phyloP scores from a whole-genome alignment of 2,113 vertebrate genomes.

The Cervus canadensis region DNA sequence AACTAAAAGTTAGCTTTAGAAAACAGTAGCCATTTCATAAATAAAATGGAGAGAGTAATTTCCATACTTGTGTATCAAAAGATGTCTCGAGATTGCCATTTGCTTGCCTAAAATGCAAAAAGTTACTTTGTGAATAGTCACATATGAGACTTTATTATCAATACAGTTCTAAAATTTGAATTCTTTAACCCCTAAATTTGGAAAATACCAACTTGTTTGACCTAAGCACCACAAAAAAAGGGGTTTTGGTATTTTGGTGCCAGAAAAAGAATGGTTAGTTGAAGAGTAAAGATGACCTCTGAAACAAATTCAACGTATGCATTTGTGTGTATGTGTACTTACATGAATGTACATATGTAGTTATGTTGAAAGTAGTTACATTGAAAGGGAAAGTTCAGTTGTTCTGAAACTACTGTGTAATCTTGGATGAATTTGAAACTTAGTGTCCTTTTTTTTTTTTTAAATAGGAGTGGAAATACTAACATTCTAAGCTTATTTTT shows the following conservation, averaged over 20 bases:
- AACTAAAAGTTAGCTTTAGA: slow-evolving; percentile 51
- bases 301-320: background rate
- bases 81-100: background rate
- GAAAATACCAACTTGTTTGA: background rate
- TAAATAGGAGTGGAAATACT: too few relatives aligned
- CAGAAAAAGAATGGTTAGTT: background rate
- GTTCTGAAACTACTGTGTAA: too few relatives aligned
- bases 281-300: background rate
- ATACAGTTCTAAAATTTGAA: background rate
- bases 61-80: slow-evolving; percentile 21
- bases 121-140: background rate
- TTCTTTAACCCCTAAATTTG: slow-evolving; percentile 1
- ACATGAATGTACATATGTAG: background rate
- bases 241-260: background rate
- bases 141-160: background rate
- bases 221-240: background rate
- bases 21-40: slow-evolving; percentile 23
- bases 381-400: too few relatives aligned
- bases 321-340: background rate
- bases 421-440: too few relatives aligned
- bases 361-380: background rate
- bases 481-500: too few relatives aligned
- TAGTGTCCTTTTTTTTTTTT: too few relatives aligned
- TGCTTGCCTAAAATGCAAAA: background rate
- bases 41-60: slow-evolving; percentile 31